Base-by-base conservation (phyloP, 2,113 vertebrate species). In the Guaruba guarouba region DNA sequence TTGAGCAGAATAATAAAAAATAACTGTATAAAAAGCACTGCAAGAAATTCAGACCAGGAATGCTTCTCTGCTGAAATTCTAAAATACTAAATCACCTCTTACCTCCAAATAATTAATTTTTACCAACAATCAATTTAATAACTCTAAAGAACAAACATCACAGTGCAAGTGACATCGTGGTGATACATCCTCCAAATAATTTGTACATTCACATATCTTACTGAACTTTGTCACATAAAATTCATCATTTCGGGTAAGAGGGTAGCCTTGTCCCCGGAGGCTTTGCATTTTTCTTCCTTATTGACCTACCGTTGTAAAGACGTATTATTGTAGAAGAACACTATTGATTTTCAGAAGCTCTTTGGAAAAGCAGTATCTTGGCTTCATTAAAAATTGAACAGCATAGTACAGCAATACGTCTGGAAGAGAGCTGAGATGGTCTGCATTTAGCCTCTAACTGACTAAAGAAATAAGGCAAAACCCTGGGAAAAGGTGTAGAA, bases 381-480 rank as follows among this genome's bases (percentile, higher is more conserved):
- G 61, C 79, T 90, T 94, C 90, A 93, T 96, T 96, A 96, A 96
- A 92, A 93, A 96, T 90, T 80, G 90, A 96, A 54, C 41, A 74
- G 37, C 9, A 39, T 69, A 37, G 43, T 78, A 64, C 5, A 79
- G 69, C 37, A 55, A 41, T 91, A 62, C 1, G 1, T 79, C 74
- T 79, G 57, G 44, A 93, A 76, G 48, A 82, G 54, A 70, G 33
- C 39, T 88, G 41, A 90, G 61, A 48, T 13, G 22, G 22, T 64
- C 70, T 91, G 57, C 44, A 57, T 89, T 92, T 93, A 92, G 33
- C 43, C 33, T 86, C 13, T 55, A 57, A 15, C 37, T 76, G n/a
- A 49, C 20, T 71, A 51, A 61, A 83, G 54, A 92, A 68, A 64
- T 20, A 35, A 31, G 25, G 22, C 8, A 24, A 81, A 92, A 63